Percentiles rank a stretch among this genome's conserved stretches.
Conservation (phyloP, 2,797 vertebrate genomes). For the Adelosebastes latens region DNA sequence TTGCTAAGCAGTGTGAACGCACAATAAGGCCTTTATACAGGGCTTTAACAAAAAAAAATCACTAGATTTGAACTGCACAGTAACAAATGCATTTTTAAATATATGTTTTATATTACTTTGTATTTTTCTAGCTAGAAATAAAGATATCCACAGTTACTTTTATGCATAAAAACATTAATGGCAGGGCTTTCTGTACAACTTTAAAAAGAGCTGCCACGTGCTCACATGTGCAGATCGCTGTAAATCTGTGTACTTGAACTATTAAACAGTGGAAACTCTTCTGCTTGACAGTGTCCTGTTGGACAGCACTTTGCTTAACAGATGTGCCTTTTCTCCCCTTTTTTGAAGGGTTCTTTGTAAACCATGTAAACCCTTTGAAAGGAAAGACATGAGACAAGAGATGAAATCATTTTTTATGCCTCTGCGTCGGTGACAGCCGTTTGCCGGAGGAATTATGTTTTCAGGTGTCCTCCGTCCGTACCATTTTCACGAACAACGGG, state of each 20-base stretch:
- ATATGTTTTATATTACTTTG: conserved; percentile 75
- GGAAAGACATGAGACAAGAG: neutral
- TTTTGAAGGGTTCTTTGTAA: neutral
- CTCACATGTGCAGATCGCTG: neutral
- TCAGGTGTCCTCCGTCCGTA: no score
- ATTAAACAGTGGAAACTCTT: neutral
- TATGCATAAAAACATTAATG: neutral
- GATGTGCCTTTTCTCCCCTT: neutral
- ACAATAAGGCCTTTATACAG: conserved; percentile 13
- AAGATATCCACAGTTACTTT: neutral
- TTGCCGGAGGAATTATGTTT: no score
- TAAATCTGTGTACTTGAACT: neutral
- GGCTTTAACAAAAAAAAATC: neutral
- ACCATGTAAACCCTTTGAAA: neutral
- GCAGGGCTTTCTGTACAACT: neutral
- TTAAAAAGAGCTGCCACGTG: neutral
- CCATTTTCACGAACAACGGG: no score
- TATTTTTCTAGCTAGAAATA: conserved; percentile 49
- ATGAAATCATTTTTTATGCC: neutral
- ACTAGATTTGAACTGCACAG: conserved; percentile 34
- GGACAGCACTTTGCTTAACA: neutral
- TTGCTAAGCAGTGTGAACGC: conserved; percentile 31
- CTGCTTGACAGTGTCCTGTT: neutral
- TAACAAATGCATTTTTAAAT: conserved; percentile 46
- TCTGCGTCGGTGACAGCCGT: no score